Evolutionary conservation across 2,113 vertebrate species (phyloP), one percentile per base, ranked within the genome.

Genomic region (Actinemys pallida): DNA sequence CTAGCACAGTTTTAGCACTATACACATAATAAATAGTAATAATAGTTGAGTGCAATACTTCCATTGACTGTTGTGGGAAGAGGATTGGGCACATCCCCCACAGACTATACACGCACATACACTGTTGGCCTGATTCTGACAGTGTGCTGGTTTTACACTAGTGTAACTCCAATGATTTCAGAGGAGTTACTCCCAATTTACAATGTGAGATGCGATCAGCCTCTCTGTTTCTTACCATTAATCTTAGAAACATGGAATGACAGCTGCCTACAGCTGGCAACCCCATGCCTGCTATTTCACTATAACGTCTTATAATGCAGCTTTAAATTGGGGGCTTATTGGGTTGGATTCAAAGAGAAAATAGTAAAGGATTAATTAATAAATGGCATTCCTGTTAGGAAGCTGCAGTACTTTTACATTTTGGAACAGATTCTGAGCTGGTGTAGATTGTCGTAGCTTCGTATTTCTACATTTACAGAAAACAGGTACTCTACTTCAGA

Each of bases 341-440:
- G 42, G 24, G 42, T 42, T 45, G 42, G 39, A 45, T 45, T 76
- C 72, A 76, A 76, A 76, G 39, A 69, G 24, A 25, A 45, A 76
- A 45, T 19, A 45, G 24, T 76, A 76, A 76, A 76, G 22, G 39
- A 42, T 45, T 45, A 13, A 25, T 76, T 76, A 45, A 25, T 45
- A 45, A 75, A 45, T 75, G 39, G 94, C 88, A 95, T 87, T 53
- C 79, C 84, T 78, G 57, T 59, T 47, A 54, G 83, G 31, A 95
- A 83, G 42, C 53, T 88, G 53, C 57, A 92, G 79, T n/a, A 85
- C 93, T 97, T 92, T 91, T 81, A 96, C 78, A 94, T 95, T 96
- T 94, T 95, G 92, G 95, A 25, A 94, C 95, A 94, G 83, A 93
- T 90, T 31, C 39, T 80, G 89, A 95, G 88, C 86, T 96, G 72